Conservation (phyloP, 1,140 invertebrate species). For the Plodia interpunctella region DNA sequence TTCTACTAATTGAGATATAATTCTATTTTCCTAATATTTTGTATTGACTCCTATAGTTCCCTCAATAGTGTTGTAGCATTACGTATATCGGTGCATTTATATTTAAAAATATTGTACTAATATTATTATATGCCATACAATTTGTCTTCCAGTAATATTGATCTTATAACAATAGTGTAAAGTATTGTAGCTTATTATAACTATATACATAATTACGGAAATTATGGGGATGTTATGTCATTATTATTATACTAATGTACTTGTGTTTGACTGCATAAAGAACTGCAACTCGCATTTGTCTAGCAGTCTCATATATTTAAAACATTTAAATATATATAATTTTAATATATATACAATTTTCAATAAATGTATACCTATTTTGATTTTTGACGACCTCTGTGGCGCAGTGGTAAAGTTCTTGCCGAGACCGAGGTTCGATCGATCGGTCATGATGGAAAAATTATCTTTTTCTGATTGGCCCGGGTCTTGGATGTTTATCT, state of each 20-base stretch:
- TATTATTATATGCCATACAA: constrained; percentile 74
- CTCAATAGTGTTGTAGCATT: constrained; percentile 62
- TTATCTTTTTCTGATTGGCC: too few relatives aligned
- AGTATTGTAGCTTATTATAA: constrained; percentile 73
- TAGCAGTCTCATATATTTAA: neutral
- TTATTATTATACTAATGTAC: constrained; percentile 28
- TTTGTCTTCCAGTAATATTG: constrained; percentile 75
- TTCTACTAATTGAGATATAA: constrained; percentile 57
- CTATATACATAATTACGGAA: constrained; percentile 42
- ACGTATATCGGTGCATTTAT: constrained; percentile 66
- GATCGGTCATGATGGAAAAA: too few relatives aligned
- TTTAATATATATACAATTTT: too few relatives aligned
- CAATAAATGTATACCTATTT: too few relatives aligned
- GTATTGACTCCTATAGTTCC: constrained; percentile 65
- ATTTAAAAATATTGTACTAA: constrained; percentile 67
- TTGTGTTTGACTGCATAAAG: constrained; percentile 11
- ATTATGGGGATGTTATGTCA: constrained; percentile 37
- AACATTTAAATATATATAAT: too few relatives aligned
- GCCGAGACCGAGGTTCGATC: too few relatives aligned
- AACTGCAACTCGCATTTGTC: neutral
- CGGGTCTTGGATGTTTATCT: too few relatives aligned
- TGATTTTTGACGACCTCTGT: too few relatives aligned
- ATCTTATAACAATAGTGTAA: constrained; percentile 73
- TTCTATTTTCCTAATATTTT: constrained; percentile 73
- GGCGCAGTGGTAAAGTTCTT: too few relatives aligned